Percentiles rank a stretch among this genome's conserved stretches.
These are phyloP conservation scores for Formica selysi DNA, from an alignment of 1,140 invertebrate genomes.

Conservation along the genomic window DNA sequence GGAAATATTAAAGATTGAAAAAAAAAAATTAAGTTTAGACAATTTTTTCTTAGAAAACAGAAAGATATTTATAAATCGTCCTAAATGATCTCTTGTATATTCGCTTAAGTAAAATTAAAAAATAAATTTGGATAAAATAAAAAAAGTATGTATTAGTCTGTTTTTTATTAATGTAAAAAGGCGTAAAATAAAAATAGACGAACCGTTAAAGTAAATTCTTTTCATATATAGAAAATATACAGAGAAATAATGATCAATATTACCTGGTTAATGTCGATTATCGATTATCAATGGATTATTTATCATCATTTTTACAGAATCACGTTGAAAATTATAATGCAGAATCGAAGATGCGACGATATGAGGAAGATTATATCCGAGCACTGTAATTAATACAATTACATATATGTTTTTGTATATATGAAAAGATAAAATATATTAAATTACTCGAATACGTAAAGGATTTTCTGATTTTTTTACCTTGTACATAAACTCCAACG, in stretches of 20 bases:
- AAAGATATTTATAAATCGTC: neutral
- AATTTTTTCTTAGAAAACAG: neutral
- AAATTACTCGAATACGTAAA: constrained; percentile 8
- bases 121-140: constrained; percentile 14
- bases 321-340: constrained; percentile 1
- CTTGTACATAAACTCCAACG: neutral
- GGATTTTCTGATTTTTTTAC: neutral
- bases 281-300: neutral
- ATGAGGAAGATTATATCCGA: neutral
- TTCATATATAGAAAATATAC: neutral
- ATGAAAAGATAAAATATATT: constrained; percentile 31
- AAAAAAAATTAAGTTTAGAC: neutral
- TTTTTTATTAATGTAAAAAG: constrained; percentile 9
- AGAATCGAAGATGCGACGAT: neutral
- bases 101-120: neutral
- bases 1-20: constrained; percentile 16
- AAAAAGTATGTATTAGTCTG: neutral
- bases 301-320: constrained; percentile 1
- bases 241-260: neutral
- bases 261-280: neutral
- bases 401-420: constrained; percentile 33
- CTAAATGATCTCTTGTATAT: neutral
- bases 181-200: constrained; percentile 2
- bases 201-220: constrained; percentile 6
- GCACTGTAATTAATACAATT: constrained; percentile 33